These are phyloP conservation scores for Portunus trituberculatus DNA, from an alignment of 1,140 invertebrate species.

Conservation along the genomic window DNA sequence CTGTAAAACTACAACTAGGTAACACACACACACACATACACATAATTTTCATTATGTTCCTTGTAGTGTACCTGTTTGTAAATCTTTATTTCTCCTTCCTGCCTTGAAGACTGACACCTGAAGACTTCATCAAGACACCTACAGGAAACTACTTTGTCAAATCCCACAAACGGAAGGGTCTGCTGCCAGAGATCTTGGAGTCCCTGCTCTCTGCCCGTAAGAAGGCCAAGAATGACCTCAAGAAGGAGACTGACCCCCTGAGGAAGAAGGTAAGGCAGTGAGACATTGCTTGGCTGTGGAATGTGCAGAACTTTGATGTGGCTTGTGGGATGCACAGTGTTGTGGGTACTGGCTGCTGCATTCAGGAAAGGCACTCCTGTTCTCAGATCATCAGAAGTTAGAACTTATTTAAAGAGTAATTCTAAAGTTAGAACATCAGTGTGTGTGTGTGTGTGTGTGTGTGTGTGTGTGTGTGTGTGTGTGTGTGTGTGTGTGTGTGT, in stretches of 20 bases:
- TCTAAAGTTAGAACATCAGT: too few species aligned
- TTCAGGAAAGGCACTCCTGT: too few species aligned
- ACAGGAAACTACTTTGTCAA: conserved; percentile 96
- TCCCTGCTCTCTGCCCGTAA: conserved; percentile 95
- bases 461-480: too few species aligned
- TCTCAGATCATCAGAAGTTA: too few species aligned
- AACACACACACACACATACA: neutral
- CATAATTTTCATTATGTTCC: neutral
- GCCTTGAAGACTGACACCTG: conserved; percentile 82
- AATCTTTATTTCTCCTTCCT: conserved; percentile 66
- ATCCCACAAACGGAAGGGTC: conserved; percentile 88
- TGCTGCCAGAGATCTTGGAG: conserved; percentile 98
- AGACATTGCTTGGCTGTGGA: too few species aligned
- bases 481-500: too few species aligned
- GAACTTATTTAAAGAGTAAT: too few species aligned
- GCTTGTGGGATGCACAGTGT: too few species aligned
- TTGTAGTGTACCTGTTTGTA: conserved; percentile 37
- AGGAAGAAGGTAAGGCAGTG: conserved; percentile 85
- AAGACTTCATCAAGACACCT: conserved; percentile 94
- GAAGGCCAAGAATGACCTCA: conserved; percentile 93
- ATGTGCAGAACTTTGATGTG: too few species aligned
- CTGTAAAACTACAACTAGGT: too few species aligned
- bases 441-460: too few species aligned
- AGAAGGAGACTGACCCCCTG: conserved; percentile 96
- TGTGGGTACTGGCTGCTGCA: too few species aligned